Conservation (phyloP, 1,140 invertebrate species). For the Phthorimaea operculella region DNA sequence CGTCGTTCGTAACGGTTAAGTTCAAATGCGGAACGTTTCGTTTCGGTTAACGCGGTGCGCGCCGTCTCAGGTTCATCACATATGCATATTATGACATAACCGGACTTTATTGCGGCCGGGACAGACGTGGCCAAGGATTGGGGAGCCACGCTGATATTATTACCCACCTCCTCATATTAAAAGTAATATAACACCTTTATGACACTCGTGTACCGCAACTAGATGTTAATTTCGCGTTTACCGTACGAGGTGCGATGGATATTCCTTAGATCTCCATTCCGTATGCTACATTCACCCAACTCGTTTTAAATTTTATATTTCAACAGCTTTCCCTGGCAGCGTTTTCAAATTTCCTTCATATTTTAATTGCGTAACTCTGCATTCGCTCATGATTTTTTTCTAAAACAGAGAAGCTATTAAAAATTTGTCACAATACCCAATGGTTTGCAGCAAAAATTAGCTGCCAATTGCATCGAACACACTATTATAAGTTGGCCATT, state of each 20-base stretch:
- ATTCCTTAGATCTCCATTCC: neutral
- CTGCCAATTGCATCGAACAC: conserved; percentile 62
- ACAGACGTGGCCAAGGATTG: conserved; percentile 48
- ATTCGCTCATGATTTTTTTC: conserved; percentile 17
- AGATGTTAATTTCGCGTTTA: conserved; percentile 23
- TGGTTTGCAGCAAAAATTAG: conserved; percentile 53
- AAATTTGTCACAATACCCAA: conserved; percentile 47
- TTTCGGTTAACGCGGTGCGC: neutral
- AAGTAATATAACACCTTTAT: conserved; percentile 46
- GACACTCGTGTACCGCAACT: conserved; percentile 19
- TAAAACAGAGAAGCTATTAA: conserved; percentile 36
- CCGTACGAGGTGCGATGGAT: neutral
- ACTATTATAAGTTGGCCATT: conserved; percentile 63
- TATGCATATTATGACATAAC: conserved; percentile 58
- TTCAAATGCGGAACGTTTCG: too few species aligned
- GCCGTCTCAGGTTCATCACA: conserved; percentile 35
- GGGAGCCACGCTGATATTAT: conserved; percentile 29
- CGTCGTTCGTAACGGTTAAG: too few species aligned
- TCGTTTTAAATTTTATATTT: too few species aligned
- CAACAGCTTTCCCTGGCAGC: too few species aligned
- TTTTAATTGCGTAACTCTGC: conserved; percentile 1
- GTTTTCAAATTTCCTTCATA: neutral
- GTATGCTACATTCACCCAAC: neutral
- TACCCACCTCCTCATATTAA: conserved; percentile 9
- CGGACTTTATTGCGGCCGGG: conserved; percentile 49